Evolutionary conservation across 2,888 invertebrate species (phyloP).

Genomic region (Drosophila mettleri): DNA sequence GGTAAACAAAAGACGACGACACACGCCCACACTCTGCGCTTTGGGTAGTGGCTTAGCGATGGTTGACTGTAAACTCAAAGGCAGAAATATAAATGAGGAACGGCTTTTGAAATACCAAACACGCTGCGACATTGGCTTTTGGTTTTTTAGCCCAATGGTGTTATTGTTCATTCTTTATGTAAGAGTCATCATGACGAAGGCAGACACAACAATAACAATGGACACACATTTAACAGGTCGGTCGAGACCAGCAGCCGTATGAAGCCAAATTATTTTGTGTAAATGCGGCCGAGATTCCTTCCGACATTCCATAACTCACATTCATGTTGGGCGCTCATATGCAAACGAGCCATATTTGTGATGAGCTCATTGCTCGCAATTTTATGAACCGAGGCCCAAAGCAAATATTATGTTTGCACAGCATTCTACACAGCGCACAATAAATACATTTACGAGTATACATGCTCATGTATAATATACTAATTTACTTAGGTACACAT

Average conservation of each 20-base stretch:
- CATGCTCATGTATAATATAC: constrained; percentile 7
- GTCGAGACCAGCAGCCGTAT: constrained; percentile 39
- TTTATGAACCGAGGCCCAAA: constrained; percentile 49
- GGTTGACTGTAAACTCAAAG: constrained; percentile 22
- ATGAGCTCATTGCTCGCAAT: constrained; percentile 71
- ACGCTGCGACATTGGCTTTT: constrained; percentile 51
- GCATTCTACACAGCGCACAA: constrained; percentile 47
- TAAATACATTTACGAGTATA: constrained; percentile 33
- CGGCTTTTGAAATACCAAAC: constrained; percentile 53
- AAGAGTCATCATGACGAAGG: constrained; percentile 33
- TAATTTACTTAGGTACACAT: constrained; percentile 7
- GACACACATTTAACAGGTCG: constrained; percentile 18
- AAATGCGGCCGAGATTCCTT: constrained; percentile 68
- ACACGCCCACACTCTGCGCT: constrained; percentile 20
- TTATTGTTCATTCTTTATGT: constrained; percentile 15
- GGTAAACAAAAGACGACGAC: constrained; percentile 46
- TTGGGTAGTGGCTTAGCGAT: not conserved
- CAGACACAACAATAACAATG: constrained; percentile 44
- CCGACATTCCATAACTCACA: constrained; percentile 60
- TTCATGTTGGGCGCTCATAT: constrained; percentile 28
- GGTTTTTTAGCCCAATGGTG: constrained; percentile 24
- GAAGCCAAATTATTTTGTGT: constrained; percentile 71
- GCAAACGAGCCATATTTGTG: constrained; percentile 62
- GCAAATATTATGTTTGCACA: constrained; percentile 70
- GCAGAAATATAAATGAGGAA: constrained; percentile 45